Base-by-base conservation (phyloP, 2,113 vertebrate species). In the Grammatotria lemairii region DNA sequence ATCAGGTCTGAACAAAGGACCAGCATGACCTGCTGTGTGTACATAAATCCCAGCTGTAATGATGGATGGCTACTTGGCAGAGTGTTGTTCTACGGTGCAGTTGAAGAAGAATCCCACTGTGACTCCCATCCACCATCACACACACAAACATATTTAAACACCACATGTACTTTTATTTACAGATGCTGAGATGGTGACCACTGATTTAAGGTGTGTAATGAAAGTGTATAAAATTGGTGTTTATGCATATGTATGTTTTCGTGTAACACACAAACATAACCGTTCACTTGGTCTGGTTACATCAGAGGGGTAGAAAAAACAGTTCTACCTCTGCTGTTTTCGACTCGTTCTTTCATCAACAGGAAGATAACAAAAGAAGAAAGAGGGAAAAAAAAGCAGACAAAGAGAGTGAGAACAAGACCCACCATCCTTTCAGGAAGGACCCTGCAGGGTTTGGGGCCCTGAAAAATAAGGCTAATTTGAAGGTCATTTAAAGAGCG, bases 401-500 rank as follows among this genome's bases (percentile, higher is more conserved):
- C 83, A 81, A 79, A 82, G 63, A 86, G 28, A 90, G 86, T 57
- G 88, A 85, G 81, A 93, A 89, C 51, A 63, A 85, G 82, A 84
- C 83, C 78, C 53, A 49, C 87, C 55, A 82, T 92, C 65, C 89
- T 92, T 91, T 58, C 85, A 91, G 87, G 82, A 92, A 93, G 87
- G 85, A 90, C 89, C 91, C 85, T 88, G 89, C 93, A 94, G 93
- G 91, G 79, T 89, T 94, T 85, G 65, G 65, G 82, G 85, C 82
- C 63, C 84, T 91, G 87, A 91, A 95, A 96, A 95, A 95, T 93
- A 94, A 92, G 93, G 93, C 93, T 95, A 96, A 96, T 91, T 91
- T 97, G 95, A 97, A 97, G 96, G 96, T 96, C 94, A 94, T 96
- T 95, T 95, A 95, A 96, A 96, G 95, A 95, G 93, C 92, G 86